Base-by-base conservation (phyloP, 2,113 vertebrate species). In the Pelusios castaneus region DNA sequence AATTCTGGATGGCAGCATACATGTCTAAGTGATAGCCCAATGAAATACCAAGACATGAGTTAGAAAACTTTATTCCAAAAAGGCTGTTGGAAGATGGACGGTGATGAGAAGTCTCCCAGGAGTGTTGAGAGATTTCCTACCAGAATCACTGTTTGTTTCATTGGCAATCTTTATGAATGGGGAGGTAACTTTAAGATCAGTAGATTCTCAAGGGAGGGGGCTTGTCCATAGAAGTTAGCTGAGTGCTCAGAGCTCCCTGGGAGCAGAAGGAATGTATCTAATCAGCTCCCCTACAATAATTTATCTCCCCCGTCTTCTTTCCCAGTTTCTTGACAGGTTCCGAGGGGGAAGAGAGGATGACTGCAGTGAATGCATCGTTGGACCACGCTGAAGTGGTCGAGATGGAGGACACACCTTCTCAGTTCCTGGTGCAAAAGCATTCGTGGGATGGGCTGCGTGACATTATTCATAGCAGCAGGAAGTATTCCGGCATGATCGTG, bases 381-480 rank as follows among this genome's bases (percentile, higher is more conserved):
- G 99, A 99, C 96, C 98, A 98, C 94, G 98, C 98, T 0, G 98
- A 98, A 43, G 96, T 98, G 9, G 99, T 98, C 0, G 98, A 99
- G 97, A 98, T 98, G 98, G 99, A 99, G 73, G 99, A 99, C 21
- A 94, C 98, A 5, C 98, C 98, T 43, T 96, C 97, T 38, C 98
- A 98, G 78, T 99, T 99, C 98, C 98, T 98, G 91, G 99, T 99
- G 98, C 98, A 98, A 92, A 99, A 99, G 96, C 99, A 98, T 96
- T 98, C 99, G 0, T 99, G 99, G 99, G 98, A 99, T 1, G 99
- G 98, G 89, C 97, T 99, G 87, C 98, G 99, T 10, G 98, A 98
- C 96, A 99, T 99, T 93, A 99, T 99, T 95, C 99, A 99, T 83
- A 98, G 98, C 97, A 99, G 99, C 98, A 99, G 99, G 97, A 99